phyloP scores from a whole-genome alignment of 2,113 vertebrate species.

The Sphyrna mokarran region DNA sequence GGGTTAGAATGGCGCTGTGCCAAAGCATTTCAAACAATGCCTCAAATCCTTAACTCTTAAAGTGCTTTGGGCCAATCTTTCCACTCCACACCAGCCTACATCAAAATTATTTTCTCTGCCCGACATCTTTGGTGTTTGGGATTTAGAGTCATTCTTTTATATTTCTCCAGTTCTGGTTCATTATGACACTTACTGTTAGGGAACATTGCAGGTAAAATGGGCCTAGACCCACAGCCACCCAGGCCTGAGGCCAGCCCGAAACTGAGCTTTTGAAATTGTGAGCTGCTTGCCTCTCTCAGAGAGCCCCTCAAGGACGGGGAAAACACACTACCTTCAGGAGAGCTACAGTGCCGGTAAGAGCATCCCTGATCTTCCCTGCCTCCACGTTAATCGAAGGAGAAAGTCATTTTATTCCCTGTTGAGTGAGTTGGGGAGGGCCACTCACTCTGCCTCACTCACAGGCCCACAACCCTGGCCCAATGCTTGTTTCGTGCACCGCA shows the following conservation, averaged over 20 bases:
- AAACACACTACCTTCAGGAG: neutral
- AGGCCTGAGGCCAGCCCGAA: neutral
- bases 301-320: neutral
- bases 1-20: neutral
- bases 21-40: conserved; percentile 4
- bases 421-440: neutral
- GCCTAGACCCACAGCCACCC: neutral
- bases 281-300: neutral
- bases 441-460: no score
- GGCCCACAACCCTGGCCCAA: neutral
- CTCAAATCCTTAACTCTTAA: conserved; percentile 12
- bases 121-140: neutral
- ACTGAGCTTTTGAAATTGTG: neutral
- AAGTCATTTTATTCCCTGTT: neutral
- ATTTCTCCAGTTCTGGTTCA: neutral
- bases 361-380: neutral
- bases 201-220: neutral
- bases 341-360: neutral
- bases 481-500: neutral
- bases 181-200: neutral
- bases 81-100: neutral
- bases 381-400: neutral
- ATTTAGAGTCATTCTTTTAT: neutral
- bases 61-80: neutral
- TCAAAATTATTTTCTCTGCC: neutral